Evolutionary conservation across 2,113 vertebrate species (phyloP), one percentile per base, ranked within the genome.

Genomic region (Mobula birostris): DNA sequence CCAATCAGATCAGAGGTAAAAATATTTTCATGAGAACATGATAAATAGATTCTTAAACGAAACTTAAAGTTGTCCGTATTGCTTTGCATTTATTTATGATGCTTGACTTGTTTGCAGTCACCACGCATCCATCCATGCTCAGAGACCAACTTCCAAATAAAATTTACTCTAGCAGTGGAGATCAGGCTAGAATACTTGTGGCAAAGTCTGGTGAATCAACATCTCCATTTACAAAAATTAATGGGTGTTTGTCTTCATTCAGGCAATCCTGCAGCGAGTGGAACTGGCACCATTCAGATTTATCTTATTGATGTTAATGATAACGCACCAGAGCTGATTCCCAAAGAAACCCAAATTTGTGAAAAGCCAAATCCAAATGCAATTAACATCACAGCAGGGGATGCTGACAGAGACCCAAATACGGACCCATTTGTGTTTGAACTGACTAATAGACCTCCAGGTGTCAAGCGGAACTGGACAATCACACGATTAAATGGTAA

Each of bases 251-350:
- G 66, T 96, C 40, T 95, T 40, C 94, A 48, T 87, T 0, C 97
- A 99, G 98, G 99, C 94, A 97, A 97, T 19, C 99, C 98, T 92
- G 96, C 97, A 0, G 98, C 98, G 95, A 99, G 98, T 0, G 98
- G 98, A 95, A 99, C 98, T 0, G 99, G 99, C 94, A 99, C 98
- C 0, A 96, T 99, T 96, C 98, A 98, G 96, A 98, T 99, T 95
- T 98, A 98, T 94, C 98, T 99, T 85, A 99, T 99, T 56, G 99
- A 99, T 96, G 98, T 99, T 96, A 99, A 99, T 0, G 99, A 99
- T 96, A 99, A 99, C 1, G 97, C 98, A 0, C 99, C 99, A 0
- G 98, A 97, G 94, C 98, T 99, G 88, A 96, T 98, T 95, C 98
- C 98, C 70, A 97, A 96, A 95, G 98, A 99, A 95, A 98, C 98